Evolutionary conservation across 2,113 vertebrate genomes (phyloP), one percentile per base, ranked within the genome.

Genomic region (Pandion haliaetus): DNA sequence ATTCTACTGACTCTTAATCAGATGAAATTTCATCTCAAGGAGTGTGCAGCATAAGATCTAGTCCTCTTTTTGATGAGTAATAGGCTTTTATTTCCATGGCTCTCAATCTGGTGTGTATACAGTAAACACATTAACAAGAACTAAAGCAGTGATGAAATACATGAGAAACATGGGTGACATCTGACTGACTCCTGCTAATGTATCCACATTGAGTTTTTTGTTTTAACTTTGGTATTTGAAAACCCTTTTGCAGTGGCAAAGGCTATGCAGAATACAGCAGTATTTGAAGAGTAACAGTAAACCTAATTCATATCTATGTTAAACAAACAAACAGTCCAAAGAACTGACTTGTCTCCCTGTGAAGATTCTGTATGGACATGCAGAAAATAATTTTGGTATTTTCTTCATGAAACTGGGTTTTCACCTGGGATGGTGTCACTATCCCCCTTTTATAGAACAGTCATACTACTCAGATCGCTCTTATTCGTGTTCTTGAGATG

Each of bases 151-250:
- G 32, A 28, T 85, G 34, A 81, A 92, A 82, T 38, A 38, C 28
- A 55, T 49, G 15, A 80, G 15, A 83, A 86, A 65, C 10, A 38
- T 28, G 10, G n/a, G 17, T 65, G 32, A 47, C 67, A 34, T 63
- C 45, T 79, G 61, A 4, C 28, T 85, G 17, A 40, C 52, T 85
- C 24, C 61, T 79, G 34, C 14, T 82, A n/a, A 24, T 40, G 17
- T 34, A 49, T 15, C 28, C 44, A 61, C 8, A 9, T 12, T 0
- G 1, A 4, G 8, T 1, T 5, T 66, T 80, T 63, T 42, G 19
- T 16, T 90, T 83, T 42, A 63, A 13, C 17, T 73, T 86, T 38
- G 17, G 11, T 55, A 29, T 36, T 77, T 73, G 23, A 83, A 83
- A 81, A 47, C 4, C 45, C 8, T 26, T 87, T 66, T 82, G 9